Evolutionary conservation across 2,888 invertebrate genomes (phyloP), one percentile per base, ranked within the genome.

Genomic region (Hesperia comma): DNA sequence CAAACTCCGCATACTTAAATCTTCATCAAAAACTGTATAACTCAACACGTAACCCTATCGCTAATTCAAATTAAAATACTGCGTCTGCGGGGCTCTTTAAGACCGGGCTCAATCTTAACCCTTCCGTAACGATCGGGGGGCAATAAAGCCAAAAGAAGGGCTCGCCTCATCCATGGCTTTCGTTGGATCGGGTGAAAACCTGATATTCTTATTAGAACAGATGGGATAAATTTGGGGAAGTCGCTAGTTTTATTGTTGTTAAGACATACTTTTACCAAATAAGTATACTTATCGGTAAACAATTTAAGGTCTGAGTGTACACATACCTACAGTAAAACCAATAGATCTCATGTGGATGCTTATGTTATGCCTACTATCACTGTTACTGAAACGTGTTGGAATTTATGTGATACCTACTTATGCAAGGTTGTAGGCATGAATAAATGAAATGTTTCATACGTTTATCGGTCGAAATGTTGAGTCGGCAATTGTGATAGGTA

Each of bases 11-110:
- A 56, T 67, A 67, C 41, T 67, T 67, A 67, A 72, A 75, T 77
- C 76, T 74, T 77, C 74, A 76, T 73, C 74, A 72, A 74, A 75
- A 76, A 76, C 75, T 81, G 80, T 77, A 84, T 83, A 83, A 80
- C 77, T 83, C 79, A 76, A 69, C 77, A 77, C 78, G 76, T 78
- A 77, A 81, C 82, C 82, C 55, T 58, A 62, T 80, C 70, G 77
- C 74, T 84, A 84, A 86, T 83, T 80, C 77, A 74, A 72, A 73
- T 83, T 85, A 78, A 85, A 86, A 85, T 82, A 82, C 81, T 84
- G 86, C 77, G 74, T 69, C 69, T 75, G 74, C 67, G 71, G 74
- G 77, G 77, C 80, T 76, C 72, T 69, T 74, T 73, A 75, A 77
- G 78, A 73, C 78, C 77, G 71, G 72, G 75, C 72, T 82, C 79